phyloP scores from a whole-genome alignment of 2,113 vertebrate genomes.

The Labeo rohita region DNA sequence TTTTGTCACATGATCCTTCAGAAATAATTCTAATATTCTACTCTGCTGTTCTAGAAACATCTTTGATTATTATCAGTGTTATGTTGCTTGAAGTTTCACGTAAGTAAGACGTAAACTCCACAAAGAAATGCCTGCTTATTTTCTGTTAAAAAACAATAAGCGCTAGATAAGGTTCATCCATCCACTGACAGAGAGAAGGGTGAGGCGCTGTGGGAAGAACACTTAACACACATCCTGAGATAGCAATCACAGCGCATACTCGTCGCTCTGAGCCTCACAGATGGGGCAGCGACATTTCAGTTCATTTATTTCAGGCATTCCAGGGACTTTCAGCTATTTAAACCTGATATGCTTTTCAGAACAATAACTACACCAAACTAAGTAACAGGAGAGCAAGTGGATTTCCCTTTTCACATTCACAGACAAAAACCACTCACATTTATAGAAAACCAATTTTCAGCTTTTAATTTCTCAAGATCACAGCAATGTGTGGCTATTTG shows the following conservation, averaged over 20 bases:
- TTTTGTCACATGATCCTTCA: no score
- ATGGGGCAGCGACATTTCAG: neutral
- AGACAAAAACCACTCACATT: neutral
- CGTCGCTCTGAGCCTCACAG: neutral
- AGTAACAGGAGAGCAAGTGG: neutral
- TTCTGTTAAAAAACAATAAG: no score
- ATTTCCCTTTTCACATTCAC: neutral
- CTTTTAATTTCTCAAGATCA: neutral
- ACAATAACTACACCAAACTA: neutral
- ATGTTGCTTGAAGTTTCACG: neutral
- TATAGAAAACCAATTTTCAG: neutral
- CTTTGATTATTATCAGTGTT: neutral
- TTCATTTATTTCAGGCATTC: neutral
- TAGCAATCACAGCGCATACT: neutral
- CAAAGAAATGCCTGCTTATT: neutral
- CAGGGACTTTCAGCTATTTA: neutral
- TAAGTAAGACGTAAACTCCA: neutral
- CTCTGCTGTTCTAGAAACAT: neutral
- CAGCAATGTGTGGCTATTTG: neutral
- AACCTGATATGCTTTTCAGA: neutral
- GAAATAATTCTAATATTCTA: neutral
- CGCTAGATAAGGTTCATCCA: neutral
- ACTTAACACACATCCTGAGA: conserved; percentile 11
- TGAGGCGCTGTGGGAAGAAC: neutral
- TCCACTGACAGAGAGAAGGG: neutral